phyloP scores from a whole-genome alignment of 2,113 vertebrate species.

The Ictalurus punctatus region DNA sequence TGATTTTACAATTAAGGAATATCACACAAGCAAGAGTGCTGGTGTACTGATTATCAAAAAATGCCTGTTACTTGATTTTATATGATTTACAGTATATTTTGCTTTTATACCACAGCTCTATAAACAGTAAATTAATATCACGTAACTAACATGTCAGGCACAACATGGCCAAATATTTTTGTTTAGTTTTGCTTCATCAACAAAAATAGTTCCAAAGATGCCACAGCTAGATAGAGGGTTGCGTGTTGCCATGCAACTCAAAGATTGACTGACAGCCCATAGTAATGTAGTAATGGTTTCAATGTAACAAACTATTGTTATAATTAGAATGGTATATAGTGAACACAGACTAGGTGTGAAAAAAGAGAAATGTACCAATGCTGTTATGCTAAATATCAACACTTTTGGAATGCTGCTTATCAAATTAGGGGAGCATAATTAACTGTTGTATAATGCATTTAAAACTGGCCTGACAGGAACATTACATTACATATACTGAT shows the following conservation, averaged over 20 bases:
- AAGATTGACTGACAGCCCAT: not conserved
- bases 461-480: not conserved
- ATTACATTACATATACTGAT: not conserved
- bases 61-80: not conserved
- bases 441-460: not conserved
- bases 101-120: not conserved
- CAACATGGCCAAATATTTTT: not conserved
- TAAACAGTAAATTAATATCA: not conserved
- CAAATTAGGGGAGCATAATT: not conserved
- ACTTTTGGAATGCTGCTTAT: not conserved
- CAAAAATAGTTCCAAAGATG: no score
- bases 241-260: not conserved
- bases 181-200: not conserved
- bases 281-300: not conserved
- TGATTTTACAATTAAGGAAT: not conserved
- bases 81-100: not conserved
- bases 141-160: not conserved
- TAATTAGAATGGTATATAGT: no score
- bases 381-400: not conserved
- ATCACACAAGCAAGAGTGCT: not conserved
- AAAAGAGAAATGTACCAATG: not conserved
- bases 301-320: not conserved
- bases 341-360: not conserved
- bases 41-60: not conserved
- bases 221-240: no score